A percentile compares a stretch with the other conserved stretches of the same genome.
Conservation (phyloP, 2,113 vertebrate genomes). For the Hippocampus barbouri region DNA sequence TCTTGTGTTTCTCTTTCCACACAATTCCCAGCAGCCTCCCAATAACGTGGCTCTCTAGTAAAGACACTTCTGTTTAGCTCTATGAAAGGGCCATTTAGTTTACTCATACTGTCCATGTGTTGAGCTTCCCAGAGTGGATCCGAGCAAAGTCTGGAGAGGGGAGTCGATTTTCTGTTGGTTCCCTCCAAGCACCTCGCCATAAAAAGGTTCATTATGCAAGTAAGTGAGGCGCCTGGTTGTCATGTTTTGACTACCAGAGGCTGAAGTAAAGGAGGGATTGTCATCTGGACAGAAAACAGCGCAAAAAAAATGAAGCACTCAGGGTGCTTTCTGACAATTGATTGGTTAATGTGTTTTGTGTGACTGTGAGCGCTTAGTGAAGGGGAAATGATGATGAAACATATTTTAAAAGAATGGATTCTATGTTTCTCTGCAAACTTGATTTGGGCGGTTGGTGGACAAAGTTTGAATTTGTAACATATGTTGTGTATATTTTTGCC, state of each 20-base stretch:
- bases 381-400: too few relatives aligned
- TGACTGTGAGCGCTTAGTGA: background rate
- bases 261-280: conserved; percentile 9
- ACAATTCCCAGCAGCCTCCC: conserved; percentile 22
- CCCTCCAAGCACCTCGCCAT: background rate
- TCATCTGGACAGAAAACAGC: conserved; percentile 9
- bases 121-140: background rate
- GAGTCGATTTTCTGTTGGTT: conserved; percentile 8
- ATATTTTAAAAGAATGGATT: too few relatives aligned
- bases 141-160: conserved; percentile 2
- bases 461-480: too few relatives aligned
- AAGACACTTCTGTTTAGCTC: conserved; percentile 5
- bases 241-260: background rate
- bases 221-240: background rate
- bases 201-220: conserved; percentile 35
- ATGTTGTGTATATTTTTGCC: too few relatives aligned
- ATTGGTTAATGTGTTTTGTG: background rate
- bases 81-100: conserved; percentile 46
- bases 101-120: background rate
- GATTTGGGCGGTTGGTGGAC: too few relatives aligned
- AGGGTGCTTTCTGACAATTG: background rate
- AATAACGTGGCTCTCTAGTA: conserved; percentile 6
- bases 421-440: too few relatives aligned
- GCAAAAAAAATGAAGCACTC: conserved; percentile 19
- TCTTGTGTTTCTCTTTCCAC: conserved; percentile 28